A percentile compares a stretch with the other conserved stretches of the same genome.
Conservation (phyloP, 2,888 invertebrate genomes). For the Synanthedon formicaeformis region DNA sequence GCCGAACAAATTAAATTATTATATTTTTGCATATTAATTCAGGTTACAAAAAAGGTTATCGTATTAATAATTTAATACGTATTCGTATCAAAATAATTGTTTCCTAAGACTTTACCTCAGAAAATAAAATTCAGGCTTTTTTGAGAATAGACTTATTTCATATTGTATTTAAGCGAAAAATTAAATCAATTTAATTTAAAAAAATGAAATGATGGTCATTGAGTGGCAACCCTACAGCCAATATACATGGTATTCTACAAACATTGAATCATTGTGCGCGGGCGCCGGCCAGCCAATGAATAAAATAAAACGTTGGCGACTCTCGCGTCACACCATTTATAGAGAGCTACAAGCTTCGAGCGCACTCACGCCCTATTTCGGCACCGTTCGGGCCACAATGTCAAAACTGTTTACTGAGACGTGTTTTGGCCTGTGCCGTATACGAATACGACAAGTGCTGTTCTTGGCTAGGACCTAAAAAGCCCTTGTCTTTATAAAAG, state of each 20-base stretch:
- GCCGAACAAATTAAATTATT: too few species aligned
- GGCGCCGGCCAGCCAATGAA: constrained; percentile 31
- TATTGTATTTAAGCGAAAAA: too few species aligned
- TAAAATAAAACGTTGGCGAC: constrained; percentile 39
- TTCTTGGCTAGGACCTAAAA: too few species aligned
- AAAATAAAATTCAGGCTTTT: too few species aligned
- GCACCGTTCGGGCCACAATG: constrained; percentile 25
- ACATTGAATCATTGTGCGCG: constrained; percentile 32
- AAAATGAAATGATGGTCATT: background rate
- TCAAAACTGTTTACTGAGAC: constrained; percentile 14
- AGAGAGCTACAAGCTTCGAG: constrained; percentile 30
- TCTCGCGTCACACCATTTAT: constrained; percentile 35
- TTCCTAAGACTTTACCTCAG: too few species aligned
- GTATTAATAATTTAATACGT: too few species aligned
- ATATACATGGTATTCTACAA: constrained; percentile 21
- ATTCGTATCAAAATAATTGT: too few species aligned
- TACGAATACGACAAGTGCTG: background rate
- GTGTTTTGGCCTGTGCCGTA: background rate
- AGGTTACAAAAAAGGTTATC: too few species aligned
- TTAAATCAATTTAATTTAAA: too few species aligned
- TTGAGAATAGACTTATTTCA: too few species aligned
- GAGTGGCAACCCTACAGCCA: constrained; percentile 22
- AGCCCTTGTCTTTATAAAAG: too few species aligned
- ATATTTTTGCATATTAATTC: too few species aligned
- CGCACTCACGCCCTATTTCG: constrained; percentile 21